phyloP scores from a whole-genome alignment of 1,140 invertebrate species.

The Harlomillsia oculata region DNA sequence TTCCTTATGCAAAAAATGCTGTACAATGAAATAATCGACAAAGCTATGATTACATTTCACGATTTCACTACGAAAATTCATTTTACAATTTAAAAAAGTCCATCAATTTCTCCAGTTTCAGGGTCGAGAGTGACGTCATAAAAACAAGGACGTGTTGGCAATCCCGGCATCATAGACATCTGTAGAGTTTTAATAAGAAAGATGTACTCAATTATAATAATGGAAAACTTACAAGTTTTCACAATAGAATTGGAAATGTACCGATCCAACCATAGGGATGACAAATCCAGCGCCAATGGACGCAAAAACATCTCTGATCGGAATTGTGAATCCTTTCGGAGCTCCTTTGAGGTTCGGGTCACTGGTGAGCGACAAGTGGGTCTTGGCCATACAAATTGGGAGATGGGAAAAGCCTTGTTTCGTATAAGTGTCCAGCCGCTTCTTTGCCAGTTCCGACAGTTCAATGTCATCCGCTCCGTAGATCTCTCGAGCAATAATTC shows the following conservation, averaged over 20 bases:
- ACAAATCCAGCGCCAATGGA: slow-evolving; percentile 93
- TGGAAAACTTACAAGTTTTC: too few relatives aligned
- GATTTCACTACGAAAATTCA: too few relatives aligned
- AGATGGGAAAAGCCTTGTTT: slow-evolving; percentile 76
- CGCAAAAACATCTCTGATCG: slow-evolving; percentile 75
- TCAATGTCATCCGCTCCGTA: slow-evolving; percentile 87
- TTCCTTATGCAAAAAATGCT: too few relatives aligned
- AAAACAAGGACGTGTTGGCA: slow-evolving; percentile 88
- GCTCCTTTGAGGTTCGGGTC: slow-evolving; percentile 84
- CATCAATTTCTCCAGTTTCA: slow-evolving; percentile 78
- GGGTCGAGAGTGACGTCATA: slow-evolving; percentile 95
- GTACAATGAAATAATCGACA: too few relatives aligned
- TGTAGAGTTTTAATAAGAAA: too few relatives aligned
- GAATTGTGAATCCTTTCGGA: slow-evolving; percentile 75
- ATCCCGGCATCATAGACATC: slow-evolving; percentile 87
- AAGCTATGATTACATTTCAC: too few relatives aligned
- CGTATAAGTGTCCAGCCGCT: slow-evolving; percentile 59
- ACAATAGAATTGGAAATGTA: slow-evolving; percentile 43
- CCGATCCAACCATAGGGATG: slow-evolving; percentile 82
- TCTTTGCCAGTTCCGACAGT: slow-evolving; percentile 50
- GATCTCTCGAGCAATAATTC: slow-evolving; percentile 81
- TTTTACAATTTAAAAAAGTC: slow-evolving; percentile 85
- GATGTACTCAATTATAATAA: too few relatives aligned
- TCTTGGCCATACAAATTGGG: slow-evolving; percentile 99
- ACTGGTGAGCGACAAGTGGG: slow-evolving; percentile 82